These are phyloP conservation scores for Poeciliopsis prolifica DNA, from an alignment of 2,113 vertebrate genomes.

Conservation along the genomic window DNA sequence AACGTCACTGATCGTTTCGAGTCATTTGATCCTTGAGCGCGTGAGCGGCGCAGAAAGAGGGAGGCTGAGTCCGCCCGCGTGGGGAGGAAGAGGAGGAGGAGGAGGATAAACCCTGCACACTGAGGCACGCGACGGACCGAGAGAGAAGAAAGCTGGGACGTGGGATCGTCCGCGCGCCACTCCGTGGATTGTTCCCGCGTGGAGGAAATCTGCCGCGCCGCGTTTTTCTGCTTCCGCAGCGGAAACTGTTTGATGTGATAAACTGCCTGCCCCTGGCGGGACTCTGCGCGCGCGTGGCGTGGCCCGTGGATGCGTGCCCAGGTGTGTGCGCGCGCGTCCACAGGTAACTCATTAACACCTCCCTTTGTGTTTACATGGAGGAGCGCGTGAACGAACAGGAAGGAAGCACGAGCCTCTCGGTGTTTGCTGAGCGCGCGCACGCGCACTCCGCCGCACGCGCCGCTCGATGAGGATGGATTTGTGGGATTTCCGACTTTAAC, in stretches of 20 bases:
- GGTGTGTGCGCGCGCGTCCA: constrained; percentile 10
- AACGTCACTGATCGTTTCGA: neutral
- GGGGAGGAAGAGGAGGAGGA: constrained; percentile 11
- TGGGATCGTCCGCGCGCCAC: constrained; percentile 23
- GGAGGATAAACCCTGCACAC: constrained; percentile 14
- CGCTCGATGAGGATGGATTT: constrained; percentile 39
- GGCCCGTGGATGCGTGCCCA: constrained; percentile 5
- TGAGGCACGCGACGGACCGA: constrained; percentile 23
- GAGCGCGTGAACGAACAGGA: neutral
- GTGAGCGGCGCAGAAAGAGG: constrained; percentile 14
- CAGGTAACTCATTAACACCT: neutral
- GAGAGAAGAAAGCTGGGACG: constrained; percentile 16
- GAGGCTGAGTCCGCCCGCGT: constrained; percentile 9
- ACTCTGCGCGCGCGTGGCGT: neutral
- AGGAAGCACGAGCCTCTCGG: neutral
- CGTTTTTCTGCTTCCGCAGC: neutral
- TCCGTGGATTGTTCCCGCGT: constrained; percentile 4
- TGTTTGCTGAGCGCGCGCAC: neutral
- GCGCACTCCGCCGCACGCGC: constrained; percentile 26
- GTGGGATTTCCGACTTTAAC: neutral
- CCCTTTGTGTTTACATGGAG: constrained; percentile 1
- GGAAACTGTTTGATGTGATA: constrained; percentile 7
- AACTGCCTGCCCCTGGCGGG: constrained; percentile 22
- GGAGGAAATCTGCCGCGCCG: neutral
- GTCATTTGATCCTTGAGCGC: constrained; percentile 2